These are phyloP conservation scores for Pedicia rivosa DNA, from an alignment of 2,888 invertebrate genomes.

Conservation along the genomic window DNA sequence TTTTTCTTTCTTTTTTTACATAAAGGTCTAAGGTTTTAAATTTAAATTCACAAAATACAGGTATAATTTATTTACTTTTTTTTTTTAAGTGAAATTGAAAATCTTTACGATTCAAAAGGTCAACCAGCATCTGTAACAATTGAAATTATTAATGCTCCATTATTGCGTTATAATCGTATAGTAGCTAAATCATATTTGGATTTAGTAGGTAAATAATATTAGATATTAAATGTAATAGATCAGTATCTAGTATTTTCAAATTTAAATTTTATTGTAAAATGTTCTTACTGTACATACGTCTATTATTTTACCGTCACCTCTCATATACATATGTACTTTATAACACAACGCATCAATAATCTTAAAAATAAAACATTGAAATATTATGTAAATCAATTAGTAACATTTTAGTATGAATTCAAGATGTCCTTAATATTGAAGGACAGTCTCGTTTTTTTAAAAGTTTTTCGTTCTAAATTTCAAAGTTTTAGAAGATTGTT, in stretches of 20 bases:
- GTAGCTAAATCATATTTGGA: constrained; percentile 10
- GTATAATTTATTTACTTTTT: neutral
- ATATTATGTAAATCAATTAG: too few relatives aligned
- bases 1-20: neutral
- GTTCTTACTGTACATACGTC: too few relatives aligned
- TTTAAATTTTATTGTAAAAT: neutral
- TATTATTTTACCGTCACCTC: too few relatives aligned
- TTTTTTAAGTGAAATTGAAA: neutral
- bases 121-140: constrained; percentile 5
- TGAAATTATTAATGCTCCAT: constrained; percentile 10
- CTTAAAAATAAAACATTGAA: too few relatives aligned
- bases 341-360: too few relatives aligned
- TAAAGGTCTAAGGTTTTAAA: neutral
- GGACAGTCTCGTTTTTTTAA: too few relatives aligned
- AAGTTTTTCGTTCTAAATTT: too few relatives aligned
- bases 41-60: too few relatives aligned
- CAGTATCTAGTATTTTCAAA: neutral
- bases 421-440: too few relatives aligned
- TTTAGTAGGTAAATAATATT: constrained; percentile 9
- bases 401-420: too few relatives aligned
- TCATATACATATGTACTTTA: too few relatives aligned
- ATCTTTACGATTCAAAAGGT: neutral
- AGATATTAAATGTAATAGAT: neutral
- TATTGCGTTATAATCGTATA: constrained; percentile 9
- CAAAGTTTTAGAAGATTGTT: too few relatives aligned